These are phyloP conservation scores for Plecotus auritus DNA, from an alignment of 2,113 vertebrate species.

Conservation along the genomic window DNA sequence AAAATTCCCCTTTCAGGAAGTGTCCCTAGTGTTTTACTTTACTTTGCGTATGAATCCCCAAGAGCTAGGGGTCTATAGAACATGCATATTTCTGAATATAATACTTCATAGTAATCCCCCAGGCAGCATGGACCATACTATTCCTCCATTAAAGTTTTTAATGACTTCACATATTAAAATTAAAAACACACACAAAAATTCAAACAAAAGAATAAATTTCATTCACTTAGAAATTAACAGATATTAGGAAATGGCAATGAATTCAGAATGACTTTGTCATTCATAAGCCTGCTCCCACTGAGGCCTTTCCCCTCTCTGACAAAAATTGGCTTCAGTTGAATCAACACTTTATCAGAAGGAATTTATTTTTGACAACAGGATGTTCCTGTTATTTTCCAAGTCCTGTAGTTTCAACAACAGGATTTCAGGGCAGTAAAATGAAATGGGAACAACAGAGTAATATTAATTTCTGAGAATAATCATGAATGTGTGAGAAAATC, in stretches of 20 bases:
- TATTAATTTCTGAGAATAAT: background rate
- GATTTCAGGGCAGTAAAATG: slow-evolving; percentile 24
- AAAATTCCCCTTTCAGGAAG: background rate
- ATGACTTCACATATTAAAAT: background rate
- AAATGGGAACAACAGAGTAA: background rate
- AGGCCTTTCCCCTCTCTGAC: background rate
- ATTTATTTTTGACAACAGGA: slow-evolving; percentile 73
- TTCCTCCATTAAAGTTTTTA: background rate
- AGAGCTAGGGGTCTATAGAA: background rate
- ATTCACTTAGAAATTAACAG: background rate
- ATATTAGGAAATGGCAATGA: background rate
- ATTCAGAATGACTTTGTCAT: background rate
- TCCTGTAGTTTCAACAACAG: slow-evolving; percentile 53
- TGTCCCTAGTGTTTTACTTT: background rate
- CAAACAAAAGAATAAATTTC: background rate
- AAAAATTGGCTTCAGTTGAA: slow-evolving; percentile 37
- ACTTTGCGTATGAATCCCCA: background rate
- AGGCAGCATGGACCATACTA: background rate
- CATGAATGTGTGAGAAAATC: background rate
- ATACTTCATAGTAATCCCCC: background rate
- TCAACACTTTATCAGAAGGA: slow-evolving; percentile 61
- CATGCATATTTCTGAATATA: background rate
- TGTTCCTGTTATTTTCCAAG: slow-evolving; percentile 70
- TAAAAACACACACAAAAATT: background rate
- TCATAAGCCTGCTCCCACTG: background rate